These are phyloP conservation scores for Clepsis dumicolana DNA, from an alignment of 2,888 invertebrate genomes.

Conservation along the genomic window DNA sequence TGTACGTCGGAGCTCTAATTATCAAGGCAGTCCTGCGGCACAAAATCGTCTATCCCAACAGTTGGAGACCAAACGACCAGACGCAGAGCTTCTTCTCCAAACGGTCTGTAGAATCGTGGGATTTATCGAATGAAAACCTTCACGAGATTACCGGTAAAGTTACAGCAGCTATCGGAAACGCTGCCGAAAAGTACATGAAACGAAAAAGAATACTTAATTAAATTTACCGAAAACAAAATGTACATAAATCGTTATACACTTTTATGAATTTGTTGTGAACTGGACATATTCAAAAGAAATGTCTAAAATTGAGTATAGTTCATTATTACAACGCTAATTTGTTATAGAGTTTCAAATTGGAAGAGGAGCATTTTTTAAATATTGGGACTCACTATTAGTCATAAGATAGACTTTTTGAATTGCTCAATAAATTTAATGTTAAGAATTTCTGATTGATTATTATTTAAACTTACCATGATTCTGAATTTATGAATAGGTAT, in stretches of 20 bases:
- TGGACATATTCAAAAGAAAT: conserved; percentile 74
- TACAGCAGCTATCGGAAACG: conserved; percentile 74
- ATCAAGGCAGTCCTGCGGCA: conserved; percentile 91
- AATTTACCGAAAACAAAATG: conserved; percentile 38
- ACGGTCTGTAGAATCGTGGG: conserved; percentile 74
- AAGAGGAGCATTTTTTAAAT: background rate
- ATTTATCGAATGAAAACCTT: conserved; percentile 79
- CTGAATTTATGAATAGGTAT: too few relatives aligned
- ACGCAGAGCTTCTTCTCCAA: conserved; percentile 77
- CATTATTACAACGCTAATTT: conserved; percentile 72
- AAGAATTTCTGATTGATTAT: background rate
- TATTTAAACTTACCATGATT: background rate
- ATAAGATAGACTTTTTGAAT: conserved; percentile 17
- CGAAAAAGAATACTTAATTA: conserved; percentile 42
- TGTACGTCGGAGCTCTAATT: conserved; percentile 90
- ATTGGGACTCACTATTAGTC: background rate
- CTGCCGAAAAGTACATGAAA: conserved; percentile 74
- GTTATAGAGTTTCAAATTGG: background rate
- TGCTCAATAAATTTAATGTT: conserved; percentile 30
- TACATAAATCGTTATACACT: conserved; percentile 43
- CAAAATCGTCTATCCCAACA: conserved; percentile 88
- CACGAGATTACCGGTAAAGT: conserved; percentile 80
- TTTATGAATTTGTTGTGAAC: conserved; percentile 68
- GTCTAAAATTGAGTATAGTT: conserved; percentile 68
- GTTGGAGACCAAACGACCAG: conserved; percentile 76